Evolutionary conservation across 1,140 invertebrate species (phyloP), one percentile per base, ranked within the genome.

Genomic region (Drosophila virilis): DNA sequence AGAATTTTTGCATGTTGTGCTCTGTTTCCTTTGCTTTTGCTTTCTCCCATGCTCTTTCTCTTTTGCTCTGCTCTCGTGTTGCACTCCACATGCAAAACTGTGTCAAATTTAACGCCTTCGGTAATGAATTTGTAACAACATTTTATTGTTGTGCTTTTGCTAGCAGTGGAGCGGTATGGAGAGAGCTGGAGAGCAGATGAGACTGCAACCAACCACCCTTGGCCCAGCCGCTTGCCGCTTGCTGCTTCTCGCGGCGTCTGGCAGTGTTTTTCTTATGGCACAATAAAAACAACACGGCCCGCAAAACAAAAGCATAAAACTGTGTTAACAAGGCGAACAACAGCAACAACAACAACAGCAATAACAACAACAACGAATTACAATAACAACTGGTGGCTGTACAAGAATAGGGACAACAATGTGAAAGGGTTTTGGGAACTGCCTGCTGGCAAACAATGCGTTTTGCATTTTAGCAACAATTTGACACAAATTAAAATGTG

Each of bases 71-170:
- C 33, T 28, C 33, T 59, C 12, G 37, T 13, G 32, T 22, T 69
- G 73, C 73, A 75, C 46, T 54, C 50, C 46, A 78, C 83, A 89
- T 78, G 84, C 80, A 89, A 89, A 89, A 89, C 77, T 89, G 84
- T 89, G 84, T 89, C 84, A 89, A 84, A 89, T 90, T 89, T 84
- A 90, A 89, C 84, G 85, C 84, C 84, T 89, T 89, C 84, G 85
- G 84, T 89, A 89, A 89, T 89, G 84, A 89, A 89, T 89, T 89
- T 89, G 84, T 89, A 89, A 89, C 80, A 88, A 86, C 84, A 83
- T 88, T 88, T 89, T 89, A 89, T 89, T 89, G 84, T 88, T 89
- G 82, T 78, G 81, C 81, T 84, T 84, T 84, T 85, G 65, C 74
- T 60, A 32, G 15, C 46, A 64, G 54, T 12, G 37, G 12, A 40